Percentiles rank a stretch among this genome's conserved stretches.
These are phyloP conservation scores for Spizaetus ornatus DNA, from an alignment of 2,113 vertebrate species.

Conservation along the genomic window DNA sequence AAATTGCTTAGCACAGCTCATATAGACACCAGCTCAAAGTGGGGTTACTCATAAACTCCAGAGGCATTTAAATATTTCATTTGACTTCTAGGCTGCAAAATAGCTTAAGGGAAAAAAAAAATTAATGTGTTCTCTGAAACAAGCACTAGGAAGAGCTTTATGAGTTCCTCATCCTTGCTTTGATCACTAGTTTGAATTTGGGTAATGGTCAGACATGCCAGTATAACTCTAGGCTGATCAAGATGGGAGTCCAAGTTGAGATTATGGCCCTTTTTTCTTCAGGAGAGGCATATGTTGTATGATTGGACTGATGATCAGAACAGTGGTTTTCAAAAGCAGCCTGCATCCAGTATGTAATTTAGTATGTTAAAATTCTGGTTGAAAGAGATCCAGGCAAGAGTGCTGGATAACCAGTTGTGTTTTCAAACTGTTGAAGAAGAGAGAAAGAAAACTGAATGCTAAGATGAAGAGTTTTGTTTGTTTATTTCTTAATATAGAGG, in stretches of 20 bases:
- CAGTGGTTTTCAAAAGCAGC: background rate
- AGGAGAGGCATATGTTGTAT: background rate
- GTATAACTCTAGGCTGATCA: background rate
- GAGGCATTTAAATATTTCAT: background rate
- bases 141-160: background rate
- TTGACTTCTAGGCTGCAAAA: conserved; percentile 8
- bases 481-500: background rate
- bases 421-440: background rate
- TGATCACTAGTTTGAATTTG: background rate
- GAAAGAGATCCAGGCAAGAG: background rate
- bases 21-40: background rate
- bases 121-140: background rate
- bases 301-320: background rate
- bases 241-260: background rate
- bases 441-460: background rate
- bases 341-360: background rate
- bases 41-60: conserved; percentile 12
- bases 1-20: background rate
- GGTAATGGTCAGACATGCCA: background rate
- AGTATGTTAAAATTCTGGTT: background rate
- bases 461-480: background rate
- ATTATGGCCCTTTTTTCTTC: background rate
- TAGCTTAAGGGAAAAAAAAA: background rate
- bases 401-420: background rate
- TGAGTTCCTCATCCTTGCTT: conserved; percentile 12